phyloP scores from a whole-genome alignment of 2,113 vertebrate genomes.

The Orcinus orca region DNA sequence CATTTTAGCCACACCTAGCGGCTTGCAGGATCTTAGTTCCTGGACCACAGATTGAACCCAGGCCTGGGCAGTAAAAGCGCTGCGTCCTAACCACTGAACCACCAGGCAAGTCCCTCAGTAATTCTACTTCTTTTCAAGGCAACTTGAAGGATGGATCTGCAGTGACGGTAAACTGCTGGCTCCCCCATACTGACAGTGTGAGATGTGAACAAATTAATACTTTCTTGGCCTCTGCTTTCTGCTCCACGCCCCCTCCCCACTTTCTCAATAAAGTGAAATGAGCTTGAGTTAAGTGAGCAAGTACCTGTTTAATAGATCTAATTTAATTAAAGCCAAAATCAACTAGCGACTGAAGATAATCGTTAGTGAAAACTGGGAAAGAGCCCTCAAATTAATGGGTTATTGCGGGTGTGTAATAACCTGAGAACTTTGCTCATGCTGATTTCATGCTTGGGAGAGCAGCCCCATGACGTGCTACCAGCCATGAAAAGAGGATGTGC shows the following conservation, averaged over 20 bases:
- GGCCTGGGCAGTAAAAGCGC: too few relatives aligned
- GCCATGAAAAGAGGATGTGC: slow-evolving; percentile 64
- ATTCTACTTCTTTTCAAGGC: slow-evolving; percentile 5
- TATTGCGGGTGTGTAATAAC: slow-evolving; percentile 69
- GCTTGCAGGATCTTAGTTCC: too few relatives aligned
- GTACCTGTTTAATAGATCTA: slow-evolving; percentile 43
- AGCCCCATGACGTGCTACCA: slow-evolving; percentile 62
- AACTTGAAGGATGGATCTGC: background rate
- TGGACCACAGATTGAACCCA: too few relatives aligned
- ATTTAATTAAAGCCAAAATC: slow-evolving; percentile 63
- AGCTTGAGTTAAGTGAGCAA: slow-evolving; percentile 50
- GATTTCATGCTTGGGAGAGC: slow-evolving; percentile 65
- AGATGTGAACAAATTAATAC: background rate
- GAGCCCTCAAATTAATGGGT: slow-evolving; percentile 46
- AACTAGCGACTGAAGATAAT: slow-evolving; percentile 47
- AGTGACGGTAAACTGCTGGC: background rate
- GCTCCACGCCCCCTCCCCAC: background rate
- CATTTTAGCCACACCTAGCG: too few relatives aligned
- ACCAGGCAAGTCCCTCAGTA: background rate
- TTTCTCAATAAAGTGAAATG: slow-evolving; percentile 59
- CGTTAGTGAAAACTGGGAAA: slow-evolving; percentile 52
- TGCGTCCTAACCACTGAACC: too few relatives aligned
- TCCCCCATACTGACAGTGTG: background rate
- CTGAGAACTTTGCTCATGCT: slow-evolving; percentile 76
- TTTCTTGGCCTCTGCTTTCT: slow-evolving; percentile 44